A percentile compares a stretch with the other conserved stretches of the same genome.
phyloP scores from a whole-genome alignment of 2,113 vertebrate genomes.

The Brienomyrus brachyistius region DNA sequence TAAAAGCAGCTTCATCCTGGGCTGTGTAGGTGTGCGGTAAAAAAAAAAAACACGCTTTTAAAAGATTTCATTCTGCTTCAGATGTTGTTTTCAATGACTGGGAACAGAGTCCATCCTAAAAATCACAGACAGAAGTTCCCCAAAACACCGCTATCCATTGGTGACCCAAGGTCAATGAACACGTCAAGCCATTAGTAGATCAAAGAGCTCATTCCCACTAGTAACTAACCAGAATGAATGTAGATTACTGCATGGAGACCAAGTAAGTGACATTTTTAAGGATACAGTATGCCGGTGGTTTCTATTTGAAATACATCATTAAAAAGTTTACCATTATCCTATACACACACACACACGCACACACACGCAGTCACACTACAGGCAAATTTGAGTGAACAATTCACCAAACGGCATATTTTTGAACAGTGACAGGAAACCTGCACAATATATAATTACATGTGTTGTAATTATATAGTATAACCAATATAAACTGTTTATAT shows the following conservation, averaged over 20 bases:
- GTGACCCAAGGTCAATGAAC: background rate
- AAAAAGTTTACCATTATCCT: background rate
- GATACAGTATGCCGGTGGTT: background rate
- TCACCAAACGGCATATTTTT: background rate
- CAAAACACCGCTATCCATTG: background rate
- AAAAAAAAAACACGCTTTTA: background rate
- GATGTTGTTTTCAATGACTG: background rate
- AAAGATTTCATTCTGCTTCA: background rate
- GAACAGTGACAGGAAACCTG: background rate
- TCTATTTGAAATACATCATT: background rate
- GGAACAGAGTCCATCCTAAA: background rate
- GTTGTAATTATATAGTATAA: background rate
- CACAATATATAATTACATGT: background rate
- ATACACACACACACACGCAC: background rate
- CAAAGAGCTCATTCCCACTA: background rate
- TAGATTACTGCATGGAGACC: background rate
- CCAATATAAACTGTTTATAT: background rate
- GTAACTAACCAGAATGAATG: background rate
- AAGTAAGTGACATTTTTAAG: background rate
- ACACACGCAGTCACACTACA: background rate
- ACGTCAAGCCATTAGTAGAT: background rate
- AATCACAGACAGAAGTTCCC: background rate
- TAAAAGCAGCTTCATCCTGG: background rate
- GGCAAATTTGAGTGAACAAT: background rate
- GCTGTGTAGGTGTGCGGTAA: background rate